Evolutionary conservation across 2,888 invertebrate species (phyloP).

Genomic region (Yponomeuta cagnagella): DNA sequence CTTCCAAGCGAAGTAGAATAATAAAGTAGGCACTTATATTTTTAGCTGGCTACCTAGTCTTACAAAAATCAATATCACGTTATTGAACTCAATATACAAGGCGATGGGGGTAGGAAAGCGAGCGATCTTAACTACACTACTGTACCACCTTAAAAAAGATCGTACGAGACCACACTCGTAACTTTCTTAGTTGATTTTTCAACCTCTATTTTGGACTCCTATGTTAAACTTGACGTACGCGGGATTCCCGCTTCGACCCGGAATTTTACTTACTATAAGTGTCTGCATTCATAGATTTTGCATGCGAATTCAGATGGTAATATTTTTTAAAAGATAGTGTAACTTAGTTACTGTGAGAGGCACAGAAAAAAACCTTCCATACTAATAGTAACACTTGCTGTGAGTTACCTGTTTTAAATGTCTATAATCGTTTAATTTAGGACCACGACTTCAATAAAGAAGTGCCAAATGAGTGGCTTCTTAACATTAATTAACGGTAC

Average conservation of each 20-base stretch:
- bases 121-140: not conserved
- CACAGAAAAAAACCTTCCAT: constrained; percentile 15
- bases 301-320: not conserved
- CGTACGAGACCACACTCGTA: not conserved
- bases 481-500: constrained; percentile 18
- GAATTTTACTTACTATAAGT: not conserved
- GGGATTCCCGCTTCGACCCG: not conserved
- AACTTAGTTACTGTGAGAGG: constrained; percentile 12
- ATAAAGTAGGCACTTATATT: too few relatives aligned
- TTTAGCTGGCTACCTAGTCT: too few relatives aligned
- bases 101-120: not conserved
- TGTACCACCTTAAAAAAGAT: not conserved
- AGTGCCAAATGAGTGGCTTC: constrained; percentile 58
- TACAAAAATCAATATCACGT: too few relatives aligned
- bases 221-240: not conserved
- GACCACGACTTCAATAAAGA: constrained; percentile 23
- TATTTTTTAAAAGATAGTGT: not conserved
- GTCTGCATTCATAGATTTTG: not conserved
- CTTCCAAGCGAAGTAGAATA: too few relatives aligned
- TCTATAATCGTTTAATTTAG: not conserved
- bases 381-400: constrained; percentile 9
- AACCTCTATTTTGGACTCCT: not conserved
- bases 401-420: not conserved
- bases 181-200: not conserved
- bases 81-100: not conserved